Conservation (phyloP, 2,113 vertebrate genomes). For the Gambusia affinis region DNA sequence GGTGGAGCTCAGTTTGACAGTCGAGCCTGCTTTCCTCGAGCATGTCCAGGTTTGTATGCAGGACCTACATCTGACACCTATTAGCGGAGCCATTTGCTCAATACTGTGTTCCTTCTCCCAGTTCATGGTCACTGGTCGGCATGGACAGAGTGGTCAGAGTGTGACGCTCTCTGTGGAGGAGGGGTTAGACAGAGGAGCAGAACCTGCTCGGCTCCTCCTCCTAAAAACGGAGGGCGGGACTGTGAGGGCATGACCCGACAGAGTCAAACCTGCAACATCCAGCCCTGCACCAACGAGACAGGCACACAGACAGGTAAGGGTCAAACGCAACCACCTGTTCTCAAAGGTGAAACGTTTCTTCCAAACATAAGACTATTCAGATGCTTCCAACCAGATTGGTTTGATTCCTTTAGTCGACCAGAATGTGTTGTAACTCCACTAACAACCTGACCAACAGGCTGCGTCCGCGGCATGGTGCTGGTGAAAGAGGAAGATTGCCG, state of each 20-base stretch:
- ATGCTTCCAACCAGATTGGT: background rate
- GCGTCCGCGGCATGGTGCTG: slow-evolving; percentile 74
- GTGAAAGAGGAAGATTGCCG: slow-evolving; percentile 79
- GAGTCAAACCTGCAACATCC: slow-evolving; percentile 82
- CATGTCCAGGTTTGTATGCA: slow-evolving; percentile 85
- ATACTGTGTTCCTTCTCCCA: slow-evolving; percentile 36
- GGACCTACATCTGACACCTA: background rate
- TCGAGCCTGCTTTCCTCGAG: slow-evolving; percentile 84
- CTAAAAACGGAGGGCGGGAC: slow-evolving; percentile 85
- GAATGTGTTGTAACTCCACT: background rate
- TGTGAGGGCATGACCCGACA: slow-evolving; percentile 83
- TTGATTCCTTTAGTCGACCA: background rate
- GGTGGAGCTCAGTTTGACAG: slow-evolving; percentile 78
- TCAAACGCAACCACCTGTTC: background rate
- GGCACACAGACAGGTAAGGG: slow-evolving; percentile 68
- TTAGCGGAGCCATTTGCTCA: background rate
- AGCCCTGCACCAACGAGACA: slow-evolving; percentile 74
- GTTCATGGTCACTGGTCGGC: slow-evolving; percentile 85
- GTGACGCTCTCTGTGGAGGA: slow-evolving; percentile 84
- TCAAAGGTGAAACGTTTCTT: background rate
- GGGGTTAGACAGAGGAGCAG: slow-evolving; percentile 80
- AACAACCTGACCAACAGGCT: slow-evolving; percentile 70
- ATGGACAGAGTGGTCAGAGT: slow-evolving; percentile 86
- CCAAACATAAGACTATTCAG: background rate
- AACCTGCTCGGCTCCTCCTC: slow-evolving; percentile 84